Conservation (phyloP, 2,888 invertebrate species). For the Operophtera brumata region DNA sequence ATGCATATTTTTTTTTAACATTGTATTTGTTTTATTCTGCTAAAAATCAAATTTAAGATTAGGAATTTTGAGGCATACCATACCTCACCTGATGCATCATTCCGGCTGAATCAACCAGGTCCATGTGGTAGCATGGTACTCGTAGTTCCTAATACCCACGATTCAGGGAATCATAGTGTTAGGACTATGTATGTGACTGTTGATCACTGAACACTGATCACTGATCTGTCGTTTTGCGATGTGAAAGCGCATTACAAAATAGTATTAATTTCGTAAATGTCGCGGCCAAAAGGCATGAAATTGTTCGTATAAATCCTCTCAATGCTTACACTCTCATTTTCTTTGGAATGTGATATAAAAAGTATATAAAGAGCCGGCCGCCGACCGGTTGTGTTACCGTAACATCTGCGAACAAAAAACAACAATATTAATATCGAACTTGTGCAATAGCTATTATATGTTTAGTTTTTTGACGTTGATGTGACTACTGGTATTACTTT, state of each 20-base stretch:
- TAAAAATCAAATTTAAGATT: too few relatives aligned
- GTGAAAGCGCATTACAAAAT: constrained; percentile 50
- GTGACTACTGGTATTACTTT: background rate
- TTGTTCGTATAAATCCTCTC: constrained; percentile 48
- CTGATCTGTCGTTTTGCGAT: constrained; percentile 33
- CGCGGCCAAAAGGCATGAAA: constrained; percentile 55
- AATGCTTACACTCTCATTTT: constrained; percentile 53
- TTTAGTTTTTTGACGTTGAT: constrained; percentile 4
- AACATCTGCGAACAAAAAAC: constrained; percentile 39
- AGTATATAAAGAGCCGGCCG: constrained; percentile 26
- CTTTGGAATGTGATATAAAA: constrained; percentile 50
- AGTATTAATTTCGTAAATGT: constrained; percentile 36
- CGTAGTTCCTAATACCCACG: too few relatives aligned
- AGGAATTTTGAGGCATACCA: too few relatives aligned
- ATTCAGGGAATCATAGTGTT: too few relatives aligned
- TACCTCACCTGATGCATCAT: too few relatives aligned
- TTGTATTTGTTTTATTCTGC: too few relatives aligned
- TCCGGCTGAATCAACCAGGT: too few relatives aligned
- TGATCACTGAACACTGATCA: constrained; percentile 24
- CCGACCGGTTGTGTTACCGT: constrained; percentile 38
- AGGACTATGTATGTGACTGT: too few relatives aligned
- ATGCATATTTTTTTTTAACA: too few relatives aligned
- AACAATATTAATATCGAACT: constrained; percentile 42
- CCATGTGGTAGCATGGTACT: too few relatives aligned
- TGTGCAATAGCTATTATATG: constrained; percentile 39